These are phyloP conservation scores for Leptestheria dahalacensis DNA, from an alignment of 1,140 invertebrate species.

Conservation along the genomic window DNA sequence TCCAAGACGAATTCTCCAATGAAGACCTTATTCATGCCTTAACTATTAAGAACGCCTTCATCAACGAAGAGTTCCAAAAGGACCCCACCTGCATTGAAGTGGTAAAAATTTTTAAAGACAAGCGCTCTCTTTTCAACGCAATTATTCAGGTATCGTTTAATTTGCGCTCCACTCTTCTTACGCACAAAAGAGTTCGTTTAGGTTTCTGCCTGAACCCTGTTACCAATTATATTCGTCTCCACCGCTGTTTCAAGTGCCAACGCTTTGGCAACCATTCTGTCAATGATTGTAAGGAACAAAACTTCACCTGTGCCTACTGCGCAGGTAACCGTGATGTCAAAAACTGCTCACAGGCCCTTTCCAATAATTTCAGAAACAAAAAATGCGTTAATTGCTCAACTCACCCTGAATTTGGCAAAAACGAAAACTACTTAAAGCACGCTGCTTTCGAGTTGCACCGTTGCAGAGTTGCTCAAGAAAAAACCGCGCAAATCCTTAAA, in stretches of 20 bases:
- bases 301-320: neutral
- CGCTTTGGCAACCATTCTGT: neutral
- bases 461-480: neutral
- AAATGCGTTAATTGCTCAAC: neutral
- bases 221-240: neutral
- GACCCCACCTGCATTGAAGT: neutral
- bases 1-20: neutral
- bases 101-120: neutral
- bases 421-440: neutral
- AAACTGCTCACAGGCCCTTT: neutral
- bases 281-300: neutral
- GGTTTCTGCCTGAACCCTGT: neutral
- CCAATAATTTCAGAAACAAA: neutral
- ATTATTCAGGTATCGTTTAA: neutral
- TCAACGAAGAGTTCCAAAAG: neutral
- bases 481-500: neutral
- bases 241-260: neutral
- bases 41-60: neutral
- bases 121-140: neutral
- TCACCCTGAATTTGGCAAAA: neutral
- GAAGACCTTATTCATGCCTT: neutral
- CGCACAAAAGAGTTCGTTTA: neutral
- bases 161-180: neutral
- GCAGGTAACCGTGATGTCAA: neutral
- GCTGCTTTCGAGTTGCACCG: neutral